A percentile compares a stretch with the other conserved stretches of the same genome.
Conservation (phyloP, 1,140 invertebrate species). For the Luehdorfia chinensis region DNA sequence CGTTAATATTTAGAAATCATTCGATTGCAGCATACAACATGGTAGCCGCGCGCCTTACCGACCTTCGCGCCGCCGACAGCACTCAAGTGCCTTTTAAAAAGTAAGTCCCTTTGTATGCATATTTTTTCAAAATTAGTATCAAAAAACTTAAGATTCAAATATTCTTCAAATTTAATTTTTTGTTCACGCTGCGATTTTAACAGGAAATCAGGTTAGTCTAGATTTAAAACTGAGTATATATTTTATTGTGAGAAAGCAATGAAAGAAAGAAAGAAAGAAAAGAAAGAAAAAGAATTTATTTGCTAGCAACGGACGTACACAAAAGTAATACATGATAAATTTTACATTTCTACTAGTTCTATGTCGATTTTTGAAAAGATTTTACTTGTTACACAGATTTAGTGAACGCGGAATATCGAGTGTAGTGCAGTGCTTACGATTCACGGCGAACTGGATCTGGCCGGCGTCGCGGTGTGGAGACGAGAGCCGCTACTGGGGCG, state of each 20-base stretch:
- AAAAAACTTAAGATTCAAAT: neutral
- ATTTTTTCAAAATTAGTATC: neutral
- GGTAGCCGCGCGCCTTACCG: constrained; percentile 96
- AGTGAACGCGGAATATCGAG: constrained; percentile 96
- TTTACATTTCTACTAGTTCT: too few species aligned
- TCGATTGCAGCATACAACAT: constrained; percentile 96
- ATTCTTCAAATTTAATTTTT: too few species aligned
- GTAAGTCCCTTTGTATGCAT: constrained; percentile 89
- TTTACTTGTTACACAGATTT: constrained; percentile 83
- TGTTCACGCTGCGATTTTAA: constrained; percentile 25
- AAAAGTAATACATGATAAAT: too few species aligned
- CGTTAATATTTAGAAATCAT: constrained; percentile 82
- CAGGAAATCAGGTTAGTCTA: constrained; percentile 68
- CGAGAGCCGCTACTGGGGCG: constrained; percentile 49
- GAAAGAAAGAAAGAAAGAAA: too few species aligned
- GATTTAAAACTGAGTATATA: neutral
- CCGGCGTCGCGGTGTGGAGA: constrained; percentile 81
- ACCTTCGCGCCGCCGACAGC: constrained; percentile 89
- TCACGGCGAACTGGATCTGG: constrained; percentile 84
- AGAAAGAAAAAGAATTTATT: too few species aligned
- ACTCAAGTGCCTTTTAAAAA: constrained; percentile 99
- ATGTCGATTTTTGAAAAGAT: too few species aligned
- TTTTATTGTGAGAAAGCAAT: too few species aligned
- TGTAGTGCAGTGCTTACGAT: constrained; percentile 84
- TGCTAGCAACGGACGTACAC: too few species aligned